phyloP scores from a whole-genome alignment of 2,113 vertebrate genomes.

The Oryctolagus cuniculus region mOryCun1.1 NC_091438.1:23365001-23365500 shows the following conservation, averaged over 20 bases:
- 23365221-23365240: background rate
- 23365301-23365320: background rate
- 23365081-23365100: no score
- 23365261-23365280: accelerated
- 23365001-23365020: no score
- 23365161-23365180: background rate
- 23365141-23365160: no score
- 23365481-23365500: conserved; percentile 40
- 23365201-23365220: accelerated
- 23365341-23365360: conserved; percentile 74
- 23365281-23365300: accelerated
- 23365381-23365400: background rate
- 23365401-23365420: background rate
- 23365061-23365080: no score
- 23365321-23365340: conserved; percentile 52
- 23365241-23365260: background rate
- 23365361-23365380: conserved; percentile 59
- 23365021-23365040: no score
- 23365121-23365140: no score
- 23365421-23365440: background rate
- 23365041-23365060: no score
- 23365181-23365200: background rate
- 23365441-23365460: background rate
- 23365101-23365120: no score
- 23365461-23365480: conserved; percentile 65